phyloP scores from a whole-genome alignment of 2,797 vertebrate species.

The Artibeus lituratus region DNA sequence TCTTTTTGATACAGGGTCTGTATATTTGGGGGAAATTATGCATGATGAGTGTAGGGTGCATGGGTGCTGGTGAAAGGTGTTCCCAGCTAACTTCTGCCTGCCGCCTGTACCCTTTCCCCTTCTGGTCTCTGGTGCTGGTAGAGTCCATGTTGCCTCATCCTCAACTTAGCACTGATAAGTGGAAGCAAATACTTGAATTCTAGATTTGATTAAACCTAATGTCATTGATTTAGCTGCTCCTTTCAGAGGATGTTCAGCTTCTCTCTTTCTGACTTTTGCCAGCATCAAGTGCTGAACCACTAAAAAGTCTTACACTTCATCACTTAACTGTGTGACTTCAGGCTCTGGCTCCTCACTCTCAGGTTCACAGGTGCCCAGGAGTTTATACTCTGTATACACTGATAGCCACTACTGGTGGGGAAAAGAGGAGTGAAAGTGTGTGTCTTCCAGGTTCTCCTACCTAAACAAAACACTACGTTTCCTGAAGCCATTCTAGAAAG shows the following conservation, averaged over 20 bases:
- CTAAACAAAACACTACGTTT: neutral
- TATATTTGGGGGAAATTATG: neutral
- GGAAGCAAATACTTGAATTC: neutral
- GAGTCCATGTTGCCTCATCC: neutral
- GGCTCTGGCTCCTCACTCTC: neutral
- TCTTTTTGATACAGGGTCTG: neutral
- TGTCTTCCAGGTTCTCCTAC: neutral
- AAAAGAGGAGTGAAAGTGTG: neutral
- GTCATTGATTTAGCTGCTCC: neutral
- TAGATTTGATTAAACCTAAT: neutral
- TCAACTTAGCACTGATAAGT: neutral
- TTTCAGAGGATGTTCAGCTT: neutral
- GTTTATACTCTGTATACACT: neutral
- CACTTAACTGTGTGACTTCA: neutral
- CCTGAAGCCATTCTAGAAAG: neutral
- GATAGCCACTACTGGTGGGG: neutral
- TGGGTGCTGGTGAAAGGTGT: neutral
- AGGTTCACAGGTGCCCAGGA: neutral
- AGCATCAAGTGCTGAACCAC: neutral
- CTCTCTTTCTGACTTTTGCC: neutral
- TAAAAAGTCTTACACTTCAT: neutral
- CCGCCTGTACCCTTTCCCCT: rapidly evolving
- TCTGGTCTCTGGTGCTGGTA: rapidly evolving
- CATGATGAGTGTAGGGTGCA: rapidly evolving
- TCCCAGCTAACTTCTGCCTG: neutral